phyloP scores from a whole-genome alignment of 2,113 vertebrate genomes.

The Halcyon senegalensis region DNA sequence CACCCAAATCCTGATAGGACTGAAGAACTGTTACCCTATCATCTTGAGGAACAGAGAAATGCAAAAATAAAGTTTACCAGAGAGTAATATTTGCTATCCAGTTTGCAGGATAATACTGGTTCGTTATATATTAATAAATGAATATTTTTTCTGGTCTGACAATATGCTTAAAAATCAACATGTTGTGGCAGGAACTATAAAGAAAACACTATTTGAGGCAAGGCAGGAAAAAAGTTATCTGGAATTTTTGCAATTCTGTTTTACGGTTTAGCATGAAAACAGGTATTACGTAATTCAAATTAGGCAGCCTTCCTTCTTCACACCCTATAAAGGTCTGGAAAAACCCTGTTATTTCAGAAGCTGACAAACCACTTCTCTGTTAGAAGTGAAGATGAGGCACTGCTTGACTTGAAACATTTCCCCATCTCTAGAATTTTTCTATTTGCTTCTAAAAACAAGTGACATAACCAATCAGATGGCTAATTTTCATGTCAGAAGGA shows the following conservation, averaged over 20 bases:
- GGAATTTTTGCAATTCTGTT: background rate
- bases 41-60: background rate
- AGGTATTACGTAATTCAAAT: background rate
- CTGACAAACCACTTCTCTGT: background rate
- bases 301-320: background rate
- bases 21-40: background rate
- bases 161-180: background rate
- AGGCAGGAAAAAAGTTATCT: background rate
- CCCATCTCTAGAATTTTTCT: background rate
- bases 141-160: background rate
- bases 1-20: background rate
- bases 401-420: background rate
- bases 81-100: background rate
- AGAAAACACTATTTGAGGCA: background rate
- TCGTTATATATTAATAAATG: background rate
- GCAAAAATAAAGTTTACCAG: background rate
- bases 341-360: background rate
- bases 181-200: background rate
- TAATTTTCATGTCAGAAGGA: background rate
- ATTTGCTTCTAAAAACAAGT: background rate
- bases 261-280: background rate
- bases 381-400: background rate
- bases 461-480: background rate
- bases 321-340: background rate
- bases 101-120: background rate